Base-by-base conservation (phyloP, 2,888 invertebrate genomes). In the Bellardia pandia region DNA sequence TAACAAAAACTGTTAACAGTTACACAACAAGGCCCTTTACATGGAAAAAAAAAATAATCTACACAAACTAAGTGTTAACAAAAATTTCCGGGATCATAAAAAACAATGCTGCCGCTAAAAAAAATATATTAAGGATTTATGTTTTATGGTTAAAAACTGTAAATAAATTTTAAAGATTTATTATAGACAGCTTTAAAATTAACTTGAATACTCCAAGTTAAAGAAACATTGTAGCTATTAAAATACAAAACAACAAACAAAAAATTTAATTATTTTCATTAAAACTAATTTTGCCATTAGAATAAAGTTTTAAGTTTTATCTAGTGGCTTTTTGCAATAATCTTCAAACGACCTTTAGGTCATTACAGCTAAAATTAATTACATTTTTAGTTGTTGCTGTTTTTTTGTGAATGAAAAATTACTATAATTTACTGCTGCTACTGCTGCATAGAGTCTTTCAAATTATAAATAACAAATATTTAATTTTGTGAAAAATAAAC, bases 61-160 rank as follows among this genome's bases (percentile, higher is more conserved):
- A 23, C 23, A 23, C 0, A 66, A 56, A 64, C 30, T 72, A 62
- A n/a, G 42, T 56, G 71, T 42, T 69, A 60, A 60, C 2, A 74
- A 74, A 69, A 78, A 48, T 76, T 83, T 86, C 83, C 86, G 86
- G 83, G 75, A 71, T 86, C 75, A 79, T 86, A 79, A 83, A 82
- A 71, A 78, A 45, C 16, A 51, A 30, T 23, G 58, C n/a, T n/a
- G 13, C 37, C 69, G 58, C 7, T 1, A 13, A 33, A 42, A 72
- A 11, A 5, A 64, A 60, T 23, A 30, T 16, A 37, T 16, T 45
- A 66, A 66, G 56, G 64, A 80, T 77, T 56, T 64, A 75, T 75
- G n/a, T 71, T 84, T 72, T 85, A 30, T 62, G 11, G 2, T 11
- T 60, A 42, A 9, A 14, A 40, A 30, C 2, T 0, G 37, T 14